Evolutionary conservation across 2,888 invertebrate genomes (phyloP).

Genomic region (Onthophagus sagittarius): DNA sequence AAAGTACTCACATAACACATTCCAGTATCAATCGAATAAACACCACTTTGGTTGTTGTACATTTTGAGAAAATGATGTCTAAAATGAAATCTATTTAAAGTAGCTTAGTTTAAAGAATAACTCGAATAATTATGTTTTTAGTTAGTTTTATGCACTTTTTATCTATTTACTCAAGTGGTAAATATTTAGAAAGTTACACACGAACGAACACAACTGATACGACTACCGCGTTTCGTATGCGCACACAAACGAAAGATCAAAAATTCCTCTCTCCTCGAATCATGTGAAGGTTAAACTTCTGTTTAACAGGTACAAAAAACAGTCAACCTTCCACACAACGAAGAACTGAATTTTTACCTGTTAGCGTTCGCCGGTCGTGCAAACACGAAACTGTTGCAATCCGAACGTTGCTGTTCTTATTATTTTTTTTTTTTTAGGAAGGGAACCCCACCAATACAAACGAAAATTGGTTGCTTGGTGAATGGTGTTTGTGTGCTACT

Average conservation of each 20-base stretch:
- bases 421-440: not conserved
- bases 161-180: too few relatives aligned
- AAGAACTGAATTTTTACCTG: not conserved
- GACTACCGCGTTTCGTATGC: not conserved
- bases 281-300: not conserved
- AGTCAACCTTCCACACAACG: not conserved
- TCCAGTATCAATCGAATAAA: not conserved
- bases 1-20: not conserved
- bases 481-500: not conserved
- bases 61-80: not conserved
- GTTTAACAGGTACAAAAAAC: not conserved
- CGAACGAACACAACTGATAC: not conserved
- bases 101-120: too few relatives aligned
- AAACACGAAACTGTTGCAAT: not conserved
- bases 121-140: too few relatives aligned
- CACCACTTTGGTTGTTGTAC: not conserved
- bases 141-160: too few relatives aligned
- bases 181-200: too few relatives aligned
- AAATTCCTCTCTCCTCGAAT: too few relatives aligned
- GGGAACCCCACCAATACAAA: not conserved
- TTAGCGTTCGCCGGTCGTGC: not conserved
- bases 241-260: not conserved
- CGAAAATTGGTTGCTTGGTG: not conserved
- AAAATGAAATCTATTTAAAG: too few relatives aligned
- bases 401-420: not conserved